phyloP scores from a whole-genome alignment of 2,113 vertebrate species.

The Gila orcuttii region DNA sequence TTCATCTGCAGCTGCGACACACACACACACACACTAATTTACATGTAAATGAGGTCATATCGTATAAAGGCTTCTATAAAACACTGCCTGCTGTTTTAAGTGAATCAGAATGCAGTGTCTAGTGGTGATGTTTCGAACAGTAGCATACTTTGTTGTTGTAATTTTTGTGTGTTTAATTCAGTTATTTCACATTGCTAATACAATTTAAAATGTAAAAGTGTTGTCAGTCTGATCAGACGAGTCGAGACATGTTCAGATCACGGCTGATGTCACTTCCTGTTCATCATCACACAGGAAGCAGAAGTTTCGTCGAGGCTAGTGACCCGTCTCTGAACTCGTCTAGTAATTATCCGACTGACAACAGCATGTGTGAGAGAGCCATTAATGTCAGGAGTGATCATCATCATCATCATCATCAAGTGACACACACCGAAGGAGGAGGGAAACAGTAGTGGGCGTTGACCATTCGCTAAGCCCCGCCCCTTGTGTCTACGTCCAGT shows the following conservation, averaged over 20 bases:
- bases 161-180: not conserved
- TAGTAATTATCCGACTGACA: not conserved
- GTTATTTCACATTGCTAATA: not conserved
- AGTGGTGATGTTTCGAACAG: not conserved
- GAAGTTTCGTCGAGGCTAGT: not conserved
- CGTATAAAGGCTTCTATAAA: not conserved
- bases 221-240: not conserved
- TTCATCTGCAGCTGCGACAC: not conserved
- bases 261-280: not conserved
- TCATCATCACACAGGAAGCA: not conserved
- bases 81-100: not conserved
- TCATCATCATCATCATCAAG: not conserved
- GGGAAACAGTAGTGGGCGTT: not conserved
- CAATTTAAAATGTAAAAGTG: not conserved
- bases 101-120: not conserved
- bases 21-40: not conserved
- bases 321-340: not conserved
- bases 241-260: not conserved
- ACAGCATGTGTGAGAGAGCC: slow-evolving; percentile 48
- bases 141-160: not conserved
- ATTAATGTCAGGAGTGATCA: slow-evolving; percentile 56
- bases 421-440: not conserved
- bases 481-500: no score
- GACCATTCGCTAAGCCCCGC: not conserved
- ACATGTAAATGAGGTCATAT: slow-evolving; percentile 1